These are phyloP conservation scores for Avahi laniger DNA, from an alignment of 2,797 vertebrate genomes.

Conservation along the genomic window DNA sequence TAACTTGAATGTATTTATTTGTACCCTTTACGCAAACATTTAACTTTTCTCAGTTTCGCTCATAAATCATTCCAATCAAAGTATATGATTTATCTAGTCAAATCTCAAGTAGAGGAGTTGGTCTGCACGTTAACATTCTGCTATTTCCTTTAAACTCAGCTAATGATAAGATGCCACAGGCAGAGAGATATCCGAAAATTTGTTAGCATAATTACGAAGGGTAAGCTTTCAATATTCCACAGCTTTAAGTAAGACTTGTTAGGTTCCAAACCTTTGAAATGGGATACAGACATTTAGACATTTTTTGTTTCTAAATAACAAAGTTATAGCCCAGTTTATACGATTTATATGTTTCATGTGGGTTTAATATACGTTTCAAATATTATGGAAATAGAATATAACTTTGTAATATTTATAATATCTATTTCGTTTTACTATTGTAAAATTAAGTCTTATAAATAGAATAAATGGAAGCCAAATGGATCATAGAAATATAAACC, in stretches of 20 bases:
- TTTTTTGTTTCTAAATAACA: background rate
- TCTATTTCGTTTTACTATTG: background rate
- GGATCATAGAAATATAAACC: background rate
- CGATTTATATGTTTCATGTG: background rate
- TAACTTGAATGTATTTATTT: background rate
- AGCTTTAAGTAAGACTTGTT: background rate
- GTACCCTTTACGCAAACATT: background rate
- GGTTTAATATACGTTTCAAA: background rate
- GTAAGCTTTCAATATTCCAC: background rate
- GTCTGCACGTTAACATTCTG: slow-evolving; percentile 2
- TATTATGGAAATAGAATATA: background rate
- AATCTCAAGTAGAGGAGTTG: background rate
- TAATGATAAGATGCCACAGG: background rate
- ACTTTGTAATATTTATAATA: background rate
- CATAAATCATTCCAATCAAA: background rate
- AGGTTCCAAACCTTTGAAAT: background rate
- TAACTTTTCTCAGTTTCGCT: slow-evolving; percentile 18
- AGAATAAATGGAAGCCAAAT: background rate
- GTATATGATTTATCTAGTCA: background rate
- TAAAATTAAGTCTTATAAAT: background rate
- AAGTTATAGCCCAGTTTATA: background rate
- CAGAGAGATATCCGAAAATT: background rate
- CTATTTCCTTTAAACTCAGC: background rate
- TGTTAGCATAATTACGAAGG: background rate
- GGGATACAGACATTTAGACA: background rate